phyloP scores from a whole-genome alignment of 2,113 vertebrate species.

The Isichthys henryi region DNA sequence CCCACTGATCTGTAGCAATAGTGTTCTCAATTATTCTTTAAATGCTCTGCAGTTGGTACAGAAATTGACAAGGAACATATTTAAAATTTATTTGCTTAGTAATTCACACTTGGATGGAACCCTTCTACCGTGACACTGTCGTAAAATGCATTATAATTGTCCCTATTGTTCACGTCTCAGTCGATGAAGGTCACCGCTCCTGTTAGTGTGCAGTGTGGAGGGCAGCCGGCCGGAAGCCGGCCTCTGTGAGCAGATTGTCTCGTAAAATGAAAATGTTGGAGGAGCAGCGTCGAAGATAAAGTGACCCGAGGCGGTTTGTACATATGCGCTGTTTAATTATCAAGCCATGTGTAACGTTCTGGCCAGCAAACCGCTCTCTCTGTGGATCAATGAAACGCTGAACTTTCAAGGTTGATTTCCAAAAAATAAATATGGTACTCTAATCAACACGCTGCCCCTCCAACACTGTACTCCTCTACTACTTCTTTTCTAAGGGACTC shows the following conservation, averaged over 20 bases:
- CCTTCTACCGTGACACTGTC: background rate
- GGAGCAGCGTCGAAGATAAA: background rate
- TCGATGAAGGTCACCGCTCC: background rate
- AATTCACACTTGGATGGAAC: background rate
- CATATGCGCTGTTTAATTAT: background rate
- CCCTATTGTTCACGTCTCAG: background rate
- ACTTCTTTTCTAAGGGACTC: background rate
- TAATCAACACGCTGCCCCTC: background rate
- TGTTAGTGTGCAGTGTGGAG: background rate
- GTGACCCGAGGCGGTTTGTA: background rate
- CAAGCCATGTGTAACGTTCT: background rate
- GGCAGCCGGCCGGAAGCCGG: background rate
- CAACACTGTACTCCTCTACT: background rate
- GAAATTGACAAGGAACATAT: background rate
- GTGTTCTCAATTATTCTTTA: background rate
- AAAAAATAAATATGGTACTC: constrained; percentile 11
- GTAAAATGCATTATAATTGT: background rate
- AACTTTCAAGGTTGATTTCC: background rate
- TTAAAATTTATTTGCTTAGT: background rate
- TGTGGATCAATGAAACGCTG: background rate
- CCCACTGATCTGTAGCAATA: background rate
- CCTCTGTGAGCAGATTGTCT: background rate
- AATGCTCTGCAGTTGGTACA: background rate
- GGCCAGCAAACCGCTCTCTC: background rate
- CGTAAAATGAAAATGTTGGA: background rate